A percentile compares a stretch with the other conserved stretches of the same genome.
These are phyloP conservation scores for Oreochromis aureus DNA, from an alignment of 2,113 vertebrate species.

Conservation along the genomic window DNA sequence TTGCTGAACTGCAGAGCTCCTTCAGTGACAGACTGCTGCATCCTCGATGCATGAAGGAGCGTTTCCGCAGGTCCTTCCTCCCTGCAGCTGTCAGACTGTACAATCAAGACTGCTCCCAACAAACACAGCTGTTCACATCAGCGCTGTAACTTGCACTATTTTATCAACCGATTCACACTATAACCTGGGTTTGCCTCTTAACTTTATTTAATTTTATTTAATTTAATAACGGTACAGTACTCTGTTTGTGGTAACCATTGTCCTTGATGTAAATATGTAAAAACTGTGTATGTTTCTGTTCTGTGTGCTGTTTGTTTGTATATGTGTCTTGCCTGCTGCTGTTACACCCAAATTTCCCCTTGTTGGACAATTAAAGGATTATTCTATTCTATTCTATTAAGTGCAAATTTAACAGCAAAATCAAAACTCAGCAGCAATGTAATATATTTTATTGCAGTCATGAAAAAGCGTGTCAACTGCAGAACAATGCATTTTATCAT, in stretches of 20 bases:
- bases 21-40: no score
- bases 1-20: no score
- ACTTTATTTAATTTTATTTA: background rate
- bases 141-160: background rate
- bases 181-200: background rate
- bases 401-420: background rate
- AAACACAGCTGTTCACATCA: background rate
- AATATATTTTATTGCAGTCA: background rate
- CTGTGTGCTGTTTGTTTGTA: rapidly evolving
- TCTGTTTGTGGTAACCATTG: background rate
- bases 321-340: rapidly evolving
- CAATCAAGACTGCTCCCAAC: no score
- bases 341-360: background rate
- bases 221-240: background rate
- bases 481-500: background rate
- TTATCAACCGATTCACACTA: background rate
- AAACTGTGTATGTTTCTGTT: background rate
- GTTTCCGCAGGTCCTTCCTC: no score
- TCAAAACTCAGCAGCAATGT: background rate
- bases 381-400: rapidly evolving
- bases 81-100: no score
- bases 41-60: no score
- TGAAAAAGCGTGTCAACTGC: background rate
- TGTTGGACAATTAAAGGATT: background rate
- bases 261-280: background rate